Evolutionary conservation across 2,113 vertebrate species (phyloP).

Genomic region (Diphyllodes magnificus): DNA sequence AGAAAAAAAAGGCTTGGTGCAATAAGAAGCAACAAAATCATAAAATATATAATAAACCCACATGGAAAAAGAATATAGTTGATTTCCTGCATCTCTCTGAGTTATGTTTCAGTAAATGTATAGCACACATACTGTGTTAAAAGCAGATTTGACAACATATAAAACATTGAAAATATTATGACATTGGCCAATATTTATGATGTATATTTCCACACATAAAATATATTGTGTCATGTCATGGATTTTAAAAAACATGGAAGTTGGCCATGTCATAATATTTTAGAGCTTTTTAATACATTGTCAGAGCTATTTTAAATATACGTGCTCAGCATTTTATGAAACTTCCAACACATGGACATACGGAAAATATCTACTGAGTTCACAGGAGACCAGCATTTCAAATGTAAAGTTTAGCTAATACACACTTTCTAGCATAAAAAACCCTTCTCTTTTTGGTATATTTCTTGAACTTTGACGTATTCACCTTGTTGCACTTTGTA

Average conservation of each 20-base stretch:
- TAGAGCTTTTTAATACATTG: constrained; percentile 60
- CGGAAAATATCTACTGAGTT: constrained; percentile 55
- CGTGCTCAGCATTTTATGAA: constrained; percentile 67
- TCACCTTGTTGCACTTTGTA: background rate
- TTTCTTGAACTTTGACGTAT: background rate
- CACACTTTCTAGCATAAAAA: background rate
- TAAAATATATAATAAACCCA: constrained; percentile 15
- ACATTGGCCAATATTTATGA: constrained; percentile 62
- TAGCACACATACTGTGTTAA: constrained; percentile 40
- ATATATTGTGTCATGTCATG: constrained; percentile 61
- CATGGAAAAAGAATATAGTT: constrained; percentile 51
- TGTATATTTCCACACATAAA: constrained; percentile 64
- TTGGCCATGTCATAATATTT: constrained; percentile 65
- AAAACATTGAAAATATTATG: constrained; percentile 64
- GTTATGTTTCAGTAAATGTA: constrained; percentile 55
- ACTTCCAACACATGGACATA: constrained; percentile 57
- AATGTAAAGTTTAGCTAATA: constrained; percentile 26
- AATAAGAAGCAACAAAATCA: constrained; percentile 6
- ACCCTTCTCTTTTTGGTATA: background rate
- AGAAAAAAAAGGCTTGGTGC: background rate
- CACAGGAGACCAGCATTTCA: constrained; percentile 48
- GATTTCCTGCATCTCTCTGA: constrained; percentile 47
- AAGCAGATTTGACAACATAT: constrained; percentile 60
- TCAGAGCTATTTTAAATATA: constrained; percentile 67
- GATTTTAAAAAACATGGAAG: constrained; percentile 66